These are phyloP conservation scores for Astyanax mexicanus DNA, from an alignment of 2,797 vertebrate genomes.

Conservation along the genomic window DNA sequence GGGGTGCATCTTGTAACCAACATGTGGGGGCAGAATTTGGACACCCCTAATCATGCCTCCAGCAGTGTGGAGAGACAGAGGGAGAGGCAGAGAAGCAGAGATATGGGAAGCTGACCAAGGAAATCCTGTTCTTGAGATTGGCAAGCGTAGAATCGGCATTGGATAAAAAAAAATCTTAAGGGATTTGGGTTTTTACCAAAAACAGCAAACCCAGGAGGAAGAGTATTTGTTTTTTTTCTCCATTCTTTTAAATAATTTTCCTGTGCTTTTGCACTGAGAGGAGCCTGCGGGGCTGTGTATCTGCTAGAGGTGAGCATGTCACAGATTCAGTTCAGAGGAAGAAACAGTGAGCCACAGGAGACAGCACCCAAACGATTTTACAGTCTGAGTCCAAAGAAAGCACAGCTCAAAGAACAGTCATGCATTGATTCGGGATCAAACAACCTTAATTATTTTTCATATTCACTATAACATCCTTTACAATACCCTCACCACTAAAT, in stretches of 20 bases:
- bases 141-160: constrained; percentile 80
- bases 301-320: constrained; percentile 46
- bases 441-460: constrained; percentile 79
- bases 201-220: constrained; percentile 50
- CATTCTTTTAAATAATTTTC: constrained; percentile 47
- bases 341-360: constrained; percentile 47
- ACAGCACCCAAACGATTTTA: constrained; percentile 78
- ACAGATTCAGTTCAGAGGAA: constrained; percentile 42
- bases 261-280: constrained; percentile 59
- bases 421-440: constrained; percentile 79
- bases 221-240: constrained; percentile 68
- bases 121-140: constrained; percentile 86
- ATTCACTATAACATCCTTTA: constrained; percentile 78
- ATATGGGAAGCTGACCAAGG: constrained; percentile 82
- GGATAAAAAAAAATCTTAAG: constrained; percentile 38
- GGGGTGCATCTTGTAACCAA: constrained; percentile 51
- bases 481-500: constrained; percentile 64
- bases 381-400: constrained; percentile 71
- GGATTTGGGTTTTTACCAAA: constrained; percentile 46
- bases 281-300: constrained; percentile 36
- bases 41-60: constrained; percentile 77
- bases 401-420: constrained; percentile 62
- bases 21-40: constrained; percentile 75
- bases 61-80: constrained; percentile 53
- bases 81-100: constrained; percentile 34